Evolutionary conservation across 2,797 vertebrate genomes (phyloP).

Genomic region (Myotis myotis): DNA sequence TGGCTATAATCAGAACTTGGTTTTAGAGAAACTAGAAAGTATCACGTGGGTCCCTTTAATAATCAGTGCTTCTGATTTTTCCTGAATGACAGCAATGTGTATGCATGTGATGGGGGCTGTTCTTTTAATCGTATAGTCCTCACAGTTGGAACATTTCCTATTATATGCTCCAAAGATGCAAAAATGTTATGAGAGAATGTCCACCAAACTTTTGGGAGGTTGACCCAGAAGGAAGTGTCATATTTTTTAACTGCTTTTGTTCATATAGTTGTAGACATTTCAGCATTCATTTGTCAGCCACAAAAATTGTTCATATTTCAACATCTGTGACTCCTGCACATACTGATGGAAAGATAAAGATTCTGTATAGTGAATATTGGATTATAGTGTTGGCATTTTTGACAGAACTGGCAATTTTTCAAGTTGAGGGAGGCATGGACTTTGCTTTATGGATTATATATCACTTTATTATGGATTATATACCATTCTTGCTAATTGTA

Average conservation of each 20-base stretch:
- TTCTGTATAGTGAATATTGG: constrained; percentile 87
- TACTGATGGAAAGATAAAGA: constrained; percentile 86
- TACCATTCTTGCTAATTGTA: constrained; percentile 53
- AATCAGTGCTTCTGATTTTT: constrained; percentile 86
- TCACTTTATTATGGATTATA: constrained; percentile 57
- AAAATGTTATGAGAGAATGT: constrained; percentile 89
- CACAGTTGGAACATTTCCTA: constrained; percentile 83
- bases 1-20: constrained; percentile 86
- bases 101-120: constrained; percentile 83
- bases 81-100: constrained; percentile 90
- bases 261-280: constrained; percentile 93
- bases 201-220: constrained; percentile 77
- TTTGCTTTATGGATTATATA: constrained; percentile 50
- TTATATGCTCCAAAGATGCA: constrained; percentile 85
- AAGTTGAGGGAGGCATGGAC: constrained; percentile 74
- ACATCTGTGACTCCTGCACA: constrained; percentile 88
- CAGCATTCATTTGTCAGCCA: constrained; percentile 88
- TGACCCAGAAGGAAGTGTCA: constrained; percentile 86
- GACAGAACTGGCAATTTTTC: constrained; percentile 86
- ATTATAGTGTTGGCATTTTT: constrained; percentile 88
- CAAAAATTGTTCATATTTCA: constrained; percentile 87
- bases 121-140: constrained; percentile 79
- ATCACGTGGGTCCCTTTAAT: constrained; percentile 85
- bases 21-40: constrained; percentile 90
- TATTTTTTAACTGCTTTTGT: constrained; percentile 87